Base-by-base conservation (phyloP, 2,888 invertebrate species). In the Lasioglossum villosulum region DNA sequence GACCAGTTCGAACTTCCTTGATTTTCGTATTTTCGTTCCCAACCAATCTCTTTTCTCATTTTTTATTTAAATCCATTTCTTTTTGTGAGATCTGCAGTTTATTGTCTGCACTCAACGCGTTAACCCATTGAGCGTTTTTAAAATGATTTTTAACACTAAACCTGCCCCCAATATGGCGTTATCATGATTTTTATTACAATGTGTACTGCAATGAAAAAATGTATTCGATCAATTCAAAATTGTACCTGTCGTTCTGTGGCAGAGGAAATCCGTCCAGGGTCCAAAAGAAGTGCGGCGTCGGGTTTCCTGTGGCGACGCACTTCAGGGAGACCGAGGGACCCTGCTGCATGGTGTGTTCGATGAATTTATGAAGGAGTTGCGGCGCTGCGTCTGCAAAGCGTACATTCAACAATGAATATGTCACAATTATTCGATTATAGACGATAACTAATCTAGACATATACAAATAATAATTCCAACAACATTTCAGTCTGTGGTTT, bases 231-330 rank as follows among this genome's bases (percentile, higher is more conserved):
- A 42, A 42, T 42, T 42, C 12, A n/a, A n/a, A n/a, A n/a, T n/a
- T n/a, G n/a, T 93, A 97, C 97, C 97, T 96, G 89, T 97, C 96
- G 93, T 96, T 97, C 78, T 97, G 97, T 48, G 97, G 98, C 94
- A 98, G 97, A 76, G 98, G 97, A 95, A 98, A 98, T 73, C 98
- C 98, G 94, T 98, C 98, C 89, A 98, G 96, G 14, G 97, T 97
- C 99, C 99, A 99, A 75, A 97, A 97, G 95, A 99, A 98, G 95
- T 98, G 97, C 5, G 99, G 99, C 75, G 98, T 97, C 12, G 99
- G 99, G 95, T 98, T 99, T 75, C 99, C 99, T 93, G 98, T 97
- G n/a, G 98, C 98, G 86, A 98, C 98, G 95, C 99, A 99, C 95
- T 98, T 98, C 90, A 99, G 96, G 34, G 98, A 98, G 74, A 99